Evolutionary conservation across 2,113 vertebrate species (phyloP).

Genomic region (Cynocephalus volans): DNA sequence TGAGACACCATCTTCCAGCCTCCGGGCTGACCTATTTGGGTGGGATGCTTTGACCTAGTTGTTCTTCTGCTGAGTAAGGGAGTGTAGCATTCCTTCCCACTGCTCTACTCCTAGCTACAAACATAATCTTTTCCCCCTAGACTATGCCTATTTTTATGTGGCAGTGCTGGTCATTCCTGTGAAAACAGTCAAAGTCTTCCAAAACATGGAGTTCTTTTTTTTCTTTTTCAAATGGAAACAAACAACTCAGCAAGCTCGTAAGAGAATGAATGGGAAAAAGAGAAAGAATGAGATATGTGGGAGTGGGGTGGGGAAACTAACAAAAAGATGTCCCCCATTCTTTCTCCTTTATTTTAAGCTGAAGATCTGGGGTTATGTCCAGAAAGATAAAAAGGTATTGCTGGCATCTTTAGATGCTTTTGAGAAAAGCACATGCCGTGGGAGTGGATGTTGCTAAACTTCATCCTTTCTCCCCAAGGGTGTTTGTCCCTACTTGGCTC

Average conservation of each 20-base stretch:
- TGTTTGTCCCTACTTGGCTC: not conserved
- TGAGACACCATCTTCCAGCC: accelerated
- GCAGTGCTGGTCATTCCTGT: not conserved
- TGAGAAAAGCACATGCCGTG: not conserved
- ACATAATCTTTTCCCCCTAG: not conserved
- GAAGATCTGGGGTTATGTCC: not conserved
- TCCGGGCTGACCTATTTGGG: not conserved
- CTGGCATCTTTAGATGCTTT: not conserved
- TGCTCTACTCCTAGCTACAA: not conserved
- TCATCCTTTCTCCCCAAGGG: not conserved
- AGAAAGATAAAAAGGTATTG: not conserved
- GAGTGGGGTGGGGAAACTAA: not conserved
- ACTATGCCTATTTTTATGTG: not conserved
- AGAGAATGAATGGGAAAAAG: not conserved
- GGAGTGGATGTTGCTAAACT: not conserved
- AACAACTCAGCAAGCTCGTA: not conserved
- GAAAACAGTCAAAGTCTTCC: not conserved
- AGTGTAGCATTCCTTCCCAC: not conserved
- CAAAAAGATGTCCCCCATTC: not conserved
- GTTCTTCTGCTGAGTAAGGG: not conserved
- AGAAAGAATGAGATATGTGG: not conserved
- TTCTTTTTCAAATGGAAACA: slow-evolving; percentile 8
- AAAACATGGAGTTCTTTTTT: not conserved
- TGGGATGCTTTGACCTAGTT: not conserved
- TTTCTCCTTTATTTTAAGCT: not conserved